phyloP scores from a whole-genome alignment of 2,797 vertebrate genomes.

The Enoplosus armatus region DNA sequence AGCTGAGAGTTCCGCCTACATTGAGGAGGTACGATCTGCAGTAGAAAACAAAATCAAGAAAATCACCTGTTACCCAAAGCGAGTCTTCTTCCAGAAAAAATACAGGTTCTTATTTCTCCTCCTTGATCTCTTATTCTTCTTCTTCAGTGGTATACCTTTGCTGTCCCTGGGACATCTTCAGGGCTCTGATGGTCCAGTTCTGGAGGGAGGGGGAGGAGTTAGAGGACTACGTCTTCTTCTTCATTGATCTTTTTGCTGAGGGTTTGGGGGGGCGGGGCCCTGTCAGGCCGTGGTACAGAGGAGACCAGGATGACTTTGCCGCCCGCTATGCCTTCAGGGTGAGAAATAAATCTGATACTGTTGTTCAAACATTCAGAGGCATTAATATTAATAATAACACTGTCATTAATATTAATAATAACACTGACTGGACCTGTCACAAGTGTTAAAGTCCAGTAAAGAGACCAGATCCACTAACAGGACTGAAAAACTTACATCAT shows the following conservation, averaged over 20 bases:
- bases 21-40: no score
- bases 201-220: constrained; percentile 78
- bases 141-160: constrained; percentile 91
- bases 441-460: no score
- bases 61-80: no score
- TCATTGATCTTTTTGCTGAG: constrained; percentile 90
- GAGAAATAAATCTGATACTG: constrained; percentile 23
- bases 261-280: constrained; percentile 80
- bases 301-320: constrained; percentile 81
- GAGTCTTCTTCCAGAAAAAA: neutral
- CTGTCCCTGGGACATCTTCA: constrained; percentile 86
- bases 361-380: no score
- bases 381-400: no score
- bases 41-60: no score
- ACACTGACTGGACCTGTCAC: no score
- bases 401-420: no score
- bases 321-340: constrained; percentile 89
- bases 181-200: constrained; percentile 89
- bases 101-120: neutral
- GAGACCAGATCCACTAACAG: no score
- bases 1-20: no score
- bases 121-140: no score
- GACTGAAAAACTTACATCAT: no score
- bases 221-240: constrained; percentile 92
- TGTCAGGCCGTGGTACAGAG: constrained; percentile 86